A percentile compares a stretch with the other conserved stretches of the same genome.
These are phyloP conservation scores for Gallinago stenura DNA, from an alignment of 2,797 vertebrate genomes.

Conservation along the genomic window DNA sequence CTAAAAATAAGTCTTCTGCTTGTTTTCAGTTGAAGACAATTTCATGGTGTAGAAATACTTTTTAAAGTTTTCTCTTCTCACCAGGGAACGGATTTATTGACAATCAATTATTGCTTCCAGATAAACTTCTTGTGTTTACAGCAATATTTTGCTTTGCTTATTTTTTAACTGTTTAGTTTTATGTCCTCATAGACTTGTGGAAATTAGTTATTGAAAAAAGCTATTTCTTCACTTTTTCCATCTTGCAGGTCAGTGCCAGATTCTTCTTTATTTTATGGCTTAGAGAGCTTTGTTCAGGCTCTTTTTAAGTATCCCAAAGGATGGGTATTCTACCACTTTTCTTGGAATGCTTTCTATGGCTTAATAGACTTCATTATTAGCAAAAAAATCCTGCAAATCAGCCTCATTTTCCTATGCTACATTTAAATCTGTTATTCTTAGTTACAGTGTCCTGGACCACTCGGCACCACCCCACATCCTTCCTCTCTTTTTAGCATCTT, in stretches of 20 bases:
- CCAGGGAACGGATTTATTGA: conserved; percentile 6
- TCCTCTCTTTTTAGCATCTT: conserved; percentile 18
- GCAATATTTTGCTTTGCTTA: not conserved
- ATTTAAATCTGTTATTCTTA: conserved; percentile 38
- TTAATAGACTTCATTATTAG: conserved; percentile 47
- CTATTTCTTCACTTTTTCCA: conserved; percentile 55
- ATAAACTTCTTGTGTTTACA: not conserved
- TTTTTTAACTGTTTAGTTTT: conserved; percentile 49
- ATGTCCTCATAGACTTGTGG: not conserved
- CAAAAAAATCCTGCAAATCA: conserved; percentile 21
- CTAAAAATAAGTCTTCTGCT: conserved; percentile 43
- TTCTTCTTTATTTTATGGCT: conserved; percentile 41
- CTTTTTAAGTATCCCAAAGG: conserved; percentile 53
- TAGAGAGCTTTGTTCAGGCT: conserved; percentile 44
- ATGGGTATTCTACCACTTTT: conserved; percentile 50
- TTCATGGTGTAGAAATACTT: not conserved
- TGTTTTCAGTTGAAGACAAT: not conserved
- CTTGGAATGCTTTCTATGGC: conserved; percentile 34
- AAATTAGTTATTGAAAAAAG: conserved; percentile 53
- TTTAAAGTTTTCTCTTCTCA: conserved; percentile 25
- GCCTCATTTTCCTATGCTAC: conserved; percentile 47
- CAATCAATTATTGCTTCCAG: conserved; percentile 14
- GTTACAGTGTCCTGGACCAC: not conserved
- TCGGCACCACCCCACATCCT: conserved; percentile 11
- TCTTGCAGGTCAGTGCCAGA: not conserved